Percentiles rank a stretch among this genome's conserved stretches.
Conservation (phyloP, 2,888 invertebrate genomes). For the Drosophila paucipuncta region DNA sequence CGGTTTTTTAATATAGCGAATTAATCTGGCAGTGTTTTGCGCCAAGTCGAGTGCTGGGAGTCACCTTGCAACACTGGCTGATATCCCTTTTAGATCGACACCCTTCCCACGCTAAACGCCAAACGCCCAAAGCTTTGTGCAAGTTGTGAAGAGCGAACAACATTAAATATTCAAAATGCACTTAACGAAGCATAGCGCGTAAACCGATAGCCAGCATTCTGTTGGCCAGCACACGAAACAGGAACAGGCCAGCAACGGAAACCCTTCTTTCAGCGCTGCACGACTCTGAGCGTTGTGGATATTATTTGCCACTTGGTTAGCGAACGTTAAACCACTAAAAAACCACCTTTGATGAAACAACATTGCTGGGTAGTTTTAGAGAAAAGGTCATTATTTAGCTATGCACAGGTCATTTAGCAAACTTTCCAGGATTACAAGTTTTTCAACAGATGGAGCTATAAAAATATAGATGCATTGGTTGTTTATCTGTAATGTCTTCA, state of each 20-base stretch:
- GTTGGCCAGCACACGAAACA: slow-evolving; percentile 22
- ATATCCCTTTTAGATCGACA: neutral
- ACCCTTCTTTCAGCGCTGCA: slow-evolving; percentile 38
- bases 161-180: slow-evolving; percentile 78
- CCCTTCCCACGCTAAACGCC: neutral
- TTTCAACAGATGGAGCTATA: neutral
- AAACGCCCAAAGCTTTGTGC: slow-evolving; percentile 44
- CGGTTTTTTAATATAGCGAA: slow-evolving; percentile 76
- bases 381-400: slow-evolving; percentile 4
- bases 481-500: neutral
- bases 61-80: slow-evolving; percentile 34
- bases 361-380: slow-evolving; percentile 22
- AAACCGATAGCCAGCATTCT: slow-evolving; percentile 71
- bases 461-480: neutral
- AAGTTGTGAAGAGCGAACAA: slow-evolving; percentile 50
- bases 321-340: slow-evolving; percentile 42
- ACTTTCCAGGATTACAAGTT: neutral
- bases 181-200: slow-evolving; percentile 79
- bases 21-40: slow-evolving; percentile 56
- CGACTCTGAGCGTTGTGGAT: slow-evolving; percentile 25
- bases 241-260: slow-evolving; percentile 24
- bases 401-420: slow-evolving; percentile 1
- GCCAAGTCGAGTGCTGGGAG: slow-evolving; percentile 23
- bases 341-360: slow-evolving; percentile 36
- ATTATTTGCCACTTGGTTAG: slow-evolving; percentile 33